Evolutionary conservation across 1,140 invertebrate species (phyloP), one percentile per base, ranked within the genome.

Genomic region (Trypoxylus dichotomus): DNA sequence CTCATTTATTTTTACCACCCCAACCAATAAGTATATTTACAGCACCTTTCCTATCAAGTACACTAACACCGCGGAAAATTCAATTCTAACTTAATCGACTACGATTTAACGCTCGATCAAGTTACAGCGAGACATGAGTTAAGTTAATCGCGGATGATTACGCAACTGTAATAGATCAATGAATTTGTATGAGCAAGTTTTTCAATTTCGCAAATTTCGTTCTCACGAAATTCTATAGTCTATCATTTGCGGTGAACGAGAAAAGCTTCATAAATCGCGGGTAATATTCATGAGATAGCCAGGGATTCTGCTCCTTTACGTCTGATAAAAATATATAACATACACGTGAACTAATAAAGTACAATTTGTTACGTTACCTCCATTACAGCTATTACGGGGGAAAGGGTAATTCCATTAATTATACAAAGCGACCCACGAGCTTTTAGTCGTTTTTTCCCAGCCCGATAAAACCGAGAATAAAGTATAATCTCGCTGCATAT

Each of bases 291-390:
- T 24, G 21, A 68, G 19, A 24, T 68, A 19, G 47, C 13, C 7
- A 54, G 13, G 15, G 15, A 54, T 15, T 7, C 32, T 37, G 32
- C 10, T 54, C 47, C 19, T 54, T 5, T n/a, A 5, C 19, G 19
- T 24, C 60, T 0, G 24, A 29, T 68, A 68, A 68, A 68, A 68
- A 68, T 25, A 8, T 29, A 24, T 29, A 68, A 29, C 60, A 68
- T 29, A 68, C 24, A 68, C 60, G 60, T 24, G 27, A 68, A 68
- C 60, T 68, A 68, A 68, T 68, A 68, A 68, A 68, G 60, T 29
- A 29, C 60, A 68, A 68, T 68, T 68, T 29, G 60, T 68, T 68
- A 68, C 60, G 60, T 68, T 68, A 68, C 60, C 24, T 68, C 60
- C 27, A 68, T 68, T 68, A 68, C 60, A 29, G 60, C 24, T 68